These are phyloP conservation scores for Phasia obesa DNA, from an alignment of 2,888 invertebrate species.

Conservation along the genomic window DNA sequence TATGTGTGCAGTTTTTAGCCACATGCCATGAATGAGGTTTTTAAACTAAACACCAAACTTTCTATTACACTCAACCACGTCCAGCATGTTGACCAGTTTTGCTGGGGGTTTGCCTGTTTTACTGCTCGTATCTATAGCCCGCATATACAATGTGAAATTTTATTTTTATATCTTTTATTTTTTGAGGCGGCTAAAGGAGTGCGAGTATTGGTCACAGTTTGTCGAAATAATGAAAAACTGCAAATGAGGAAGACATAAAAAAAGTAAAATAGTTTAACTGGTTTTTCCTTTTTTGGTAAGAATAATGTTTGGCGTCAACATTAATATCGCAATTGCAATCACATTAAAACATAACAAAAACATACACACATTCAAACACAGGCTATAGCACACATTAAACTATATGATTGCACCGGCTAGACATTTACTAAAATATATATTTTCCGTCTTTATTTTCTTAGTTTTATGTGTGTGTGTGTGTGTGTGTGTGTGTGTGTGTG, in stretches of 20 bases:
- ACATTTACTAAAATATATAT: slow-evolving; percentile 46
- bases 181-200: neutral
- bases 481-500: too few relatives aligned
- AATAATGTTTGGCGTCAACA: slow-evolving; percentile 63
- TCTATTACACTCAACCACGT: slow-evolving; percentile 67
- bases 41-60: slow-evolving; percentile 62
- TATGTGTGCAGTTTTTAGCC: slow-evolving; percentile 31
- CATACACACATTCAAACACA: slow-evolving; percentile 4
- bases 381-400: neutral
- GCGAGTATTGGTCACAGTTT: slow-evolving; percentile 34
- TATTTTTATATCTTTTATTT: too few relatives aligned
- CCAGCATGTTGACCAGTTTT: slow-evolving; percentile 48
- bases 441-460: neutral
- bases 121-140: neutral
- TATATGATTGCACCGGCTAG: slow-evolving; percentile 42
- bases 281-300: slow-evolving; percentile 52
- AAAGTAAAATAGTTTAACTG: slow-evolving; percentile 32
- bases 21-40: slow-evolving; percentile 67
- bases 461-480: slow-evolving; percentile 52
- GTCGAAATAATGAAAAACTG: slow-evolving; percentile 39
- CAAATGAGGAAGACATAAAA: slow-evolving; percentile 22
- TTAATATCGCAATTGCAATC: slow-evolving; percentile 76
- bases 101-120: slow-evolving; percentile 11
- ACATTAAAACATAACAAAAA: slow-evolving; percentile 74
- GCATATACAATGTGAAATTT: neutral